These are phyloP conservation scores for Macroteleia sp. DNA, from an alignment of 2,888 invertebrate genomes.

Conservation along the genomic window DNA sequence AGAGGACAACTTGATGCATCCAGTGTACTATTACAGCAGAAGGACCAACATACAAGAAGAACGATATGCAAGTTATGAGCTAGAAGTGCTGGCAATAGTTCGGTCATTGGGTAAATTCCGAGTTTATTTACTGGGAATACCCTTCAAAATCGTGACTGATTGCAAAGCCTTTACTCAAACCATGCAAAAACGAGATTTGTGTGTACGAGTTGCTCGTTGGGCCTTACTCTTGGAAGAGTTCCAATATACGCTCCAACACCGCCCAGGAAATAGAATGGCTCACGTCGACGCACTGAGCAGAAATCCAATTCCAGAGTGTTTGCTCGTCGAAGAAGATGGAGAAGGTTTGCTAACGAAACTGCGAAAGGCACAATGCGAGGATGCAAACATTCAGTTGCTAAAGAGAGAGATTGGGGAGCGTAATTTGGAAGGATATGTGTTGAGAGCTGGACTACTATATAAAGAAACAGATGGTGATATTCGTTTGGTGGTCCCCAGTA, in stretches of 20 bases:
- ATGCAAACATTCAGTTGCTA: neutral
- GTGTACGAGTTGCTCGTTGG: neutral
- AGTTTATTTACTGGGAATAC: neutral
- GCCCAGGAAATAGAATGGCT: neutral
- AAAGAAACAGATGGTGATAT: neutral
- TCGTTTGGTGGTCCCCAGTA: neutral
- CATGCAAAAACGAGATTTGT: neutral
- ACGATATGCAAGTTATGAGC: constrained; percentile 1
- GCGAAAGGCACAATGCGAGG: neutral
- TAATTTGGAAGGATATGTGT: neutral
- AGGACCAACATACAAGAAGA: neutral
- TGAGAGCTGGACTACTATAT: neutral
- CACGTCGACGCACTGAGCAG: constrained; percentile 7
- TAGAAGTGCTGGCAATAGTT: neutral
- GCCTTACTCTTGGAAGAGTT: neutral
- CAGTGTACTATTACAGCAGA: neutral
- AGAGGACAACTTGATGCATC: neutral
- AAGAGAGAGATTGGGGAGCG: neutral
- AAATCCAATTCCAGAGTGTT: neutral
- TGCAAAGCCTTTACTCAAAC: neutral
- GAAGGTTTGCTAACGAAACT: neutral
- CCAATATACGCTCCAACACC: neutral
- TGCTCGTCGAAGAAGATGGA: neutral
- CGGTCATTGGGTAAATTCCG: neutral
- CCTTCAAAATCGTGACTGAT: neutral